Percentiles rank a stretch among this genome's conserved stretches.
Conservation (phyloP, 1,140 invertebrate species). For the Temnothorax curvispinosus region DNA sequence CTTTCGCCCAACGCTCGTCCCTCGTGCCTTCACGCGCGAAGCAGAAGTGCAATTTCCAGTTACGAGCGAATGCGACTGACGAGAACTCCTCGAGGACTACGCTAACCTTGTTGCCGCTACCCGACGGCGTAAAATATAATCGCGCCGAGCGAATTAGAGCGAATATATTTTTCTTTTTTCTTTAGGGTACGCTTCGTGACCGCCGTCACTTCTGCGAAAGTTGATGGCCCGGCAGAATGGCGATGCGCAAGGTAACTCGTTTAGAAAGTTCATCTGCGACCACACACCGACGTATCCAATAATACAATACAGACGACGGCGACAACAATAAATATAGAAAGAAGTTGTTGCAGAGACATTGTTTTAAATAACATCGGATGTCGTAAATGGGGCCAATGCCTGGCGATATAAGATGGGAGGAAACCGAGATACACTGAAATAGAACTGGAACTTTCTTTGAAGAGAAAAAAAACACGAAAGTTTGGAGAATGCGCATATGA, state of each 20-base stretch:
- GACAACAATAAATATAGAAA: background rate
- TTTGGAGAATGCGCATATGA: background rate
- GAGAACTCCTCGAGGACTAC: conserved; percentile 13
- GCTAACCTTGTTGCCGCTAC: conserved; percentile 20
- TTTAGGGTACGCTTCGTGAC: background rate
- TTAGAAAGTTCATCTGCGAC: conserved; percentile 1
- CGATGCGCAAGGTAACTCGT: no score
- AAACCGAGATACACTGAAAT: background rate
- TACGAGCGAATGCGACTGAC: conserved; percentile 33
- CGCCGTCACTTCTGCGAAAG: conserved; percentile 25
- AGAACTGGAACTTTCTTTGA: background rate
- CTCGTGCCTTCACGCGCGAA: background rate
- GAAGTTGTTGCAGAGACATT: background rate
- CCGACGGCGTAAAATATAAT: background rate
- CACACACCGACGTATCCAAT: background rate
- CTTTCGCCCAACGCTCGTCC: background rate
- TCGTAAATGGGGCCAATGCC: background rate
- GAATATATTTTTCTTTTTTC: conserved; percentile 6
- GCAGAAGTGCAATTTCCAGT: conserved; percentile 24
- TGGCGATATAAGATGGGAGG: background rate
- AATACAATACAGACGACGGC: background rate
- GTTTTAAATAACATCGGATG: background rate
- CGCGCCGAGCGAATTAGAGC: conserved; percentile 15
- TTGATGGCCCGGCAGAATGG: conserved; percentile 6
- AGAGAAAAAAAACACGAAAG: background rate